A percentile compares a stretch with the other conserved stretches of the same genome.
Evolutionary conservation across 2,888 invertebrate genomes (phyloP).

Genomic region (Nycteola revayana): DNA sequence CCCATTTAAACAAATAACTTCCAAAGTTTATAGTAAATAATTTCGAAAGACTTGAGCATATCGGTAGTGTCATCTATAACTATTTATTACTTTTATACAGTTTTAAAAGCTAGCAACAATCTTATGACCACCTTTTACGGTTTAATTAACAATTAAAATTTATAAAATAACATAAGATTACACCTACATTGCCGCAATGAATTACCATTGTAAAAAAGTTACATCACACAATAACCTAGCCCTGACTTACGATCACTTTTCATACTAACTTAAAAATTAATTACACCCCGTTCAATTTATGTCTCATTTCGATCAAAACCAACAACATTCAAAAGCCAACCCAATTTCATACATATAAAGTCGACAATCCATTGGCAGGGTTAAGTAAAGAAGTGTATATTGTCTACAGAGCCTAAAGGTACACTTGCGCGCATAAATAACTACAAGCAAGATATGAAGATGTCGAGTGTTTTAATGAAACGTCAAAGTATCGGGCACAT

Average conservation of each 20-base stretch:
- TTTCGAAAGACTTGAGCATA: too few relatives aligned
- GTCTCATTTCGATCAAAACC: constrained; percentile 14
- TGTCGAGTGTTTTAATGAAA: constrained; percentile 74
- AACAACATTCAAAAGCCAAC: neutral
- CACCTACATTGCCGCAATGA: too few relatives aligned
- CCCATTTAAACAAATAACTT: too few relatives aligned
- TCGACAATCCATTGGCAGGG: constrained; percentile 3
- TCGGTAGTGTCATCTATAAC: too few relatives aligned
- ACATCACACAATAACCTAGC: constrained; percentile 1
- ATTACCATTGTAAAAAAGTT: too few relatives aligned
- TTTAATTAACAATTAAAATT: too few relatives aligned
- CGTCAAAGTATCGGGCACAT: constrained; percentile 70
- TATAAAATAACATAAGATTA: too few relatives aligned
- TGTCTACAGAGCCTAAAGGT: constrained; percentile 51
- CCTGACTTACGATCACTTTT: constrained; percentile 10
- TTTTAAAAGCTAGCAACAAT: too few relatives aligned
- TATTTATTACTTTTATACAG: too few relatives aligned
- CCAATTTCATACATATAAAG: too few relatives aligned
- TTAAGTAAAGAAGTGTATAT: constrained; percentile 17
- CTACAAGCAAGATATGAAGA: constrained; percentile 68
- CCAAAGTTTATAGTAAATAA: too few relatives aligned
- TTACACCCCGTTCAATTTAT: constrained; percentile 10
- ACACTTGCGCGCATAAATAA: constrained; percentile 67
- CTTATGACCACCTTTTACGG: too few relatives aligned
- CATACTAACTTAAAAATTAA: constrained; percentile 20